phyloP scores from a whole-genome alignment of 2,888 invertebrate genomes.

The Ophonus ardosiacus region DNA sequence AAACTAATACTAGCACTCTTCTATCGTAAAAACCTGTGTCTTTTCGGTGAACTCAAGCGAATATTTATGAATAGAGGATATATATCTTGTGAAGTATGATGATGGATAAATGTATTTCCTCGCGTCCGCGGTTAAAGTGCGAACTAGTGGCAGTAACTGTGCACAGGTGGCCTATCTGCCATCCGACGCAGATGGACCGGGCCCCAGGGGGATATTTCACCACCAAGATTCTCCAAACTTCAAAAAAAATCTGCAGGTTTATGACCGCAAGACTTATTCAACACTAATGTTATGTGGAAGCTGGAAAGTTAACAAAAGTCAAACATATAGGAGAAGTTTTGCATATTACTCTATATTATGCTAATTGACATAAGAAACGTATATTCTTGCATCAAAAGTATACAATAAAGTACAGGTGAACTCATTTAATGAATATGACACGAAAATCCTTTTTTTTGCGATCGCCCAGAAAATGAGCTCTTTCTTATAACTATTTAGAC shows the following conservation, averaged over 20 bases:
- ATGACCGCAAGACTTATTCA: neutral
- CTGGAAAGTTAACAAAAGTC: neutral
- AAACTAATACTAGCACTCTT: neutral
- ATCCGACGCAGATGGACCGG: neutral
- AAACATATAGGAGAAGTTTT: no score
- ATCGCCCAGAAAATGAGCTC: no score
- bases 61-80: constrained; percentile 15
- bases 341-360: no score
- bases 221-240: constrained; percentile 15
- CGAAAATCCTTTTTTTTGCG: no score
- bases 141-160: constrained; percentile 1
- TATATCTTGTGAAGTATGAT: constrained; percentile 37
- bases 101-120: constrained; percentile 31
- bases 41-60: neutral
- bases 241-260: constrained; percentile 5
- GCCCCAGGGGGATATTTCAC: neutral
- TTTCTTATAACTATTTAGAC: no score
- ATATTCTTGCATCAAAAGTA: no score
- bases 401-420: no score
- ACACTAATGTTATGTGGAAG: constrained; percentile 2
- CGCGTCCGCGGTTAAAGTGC: neutral
- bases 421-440: no score
- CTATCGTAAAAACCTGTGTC: neutral
- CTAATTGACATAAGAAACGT: no score
- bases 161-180: constrained; percentile 3